Evolutionary conservation across 2,797 vertebrate species (phyloP).

Genomic region (Hydrocynus forskahlii): DNA sequence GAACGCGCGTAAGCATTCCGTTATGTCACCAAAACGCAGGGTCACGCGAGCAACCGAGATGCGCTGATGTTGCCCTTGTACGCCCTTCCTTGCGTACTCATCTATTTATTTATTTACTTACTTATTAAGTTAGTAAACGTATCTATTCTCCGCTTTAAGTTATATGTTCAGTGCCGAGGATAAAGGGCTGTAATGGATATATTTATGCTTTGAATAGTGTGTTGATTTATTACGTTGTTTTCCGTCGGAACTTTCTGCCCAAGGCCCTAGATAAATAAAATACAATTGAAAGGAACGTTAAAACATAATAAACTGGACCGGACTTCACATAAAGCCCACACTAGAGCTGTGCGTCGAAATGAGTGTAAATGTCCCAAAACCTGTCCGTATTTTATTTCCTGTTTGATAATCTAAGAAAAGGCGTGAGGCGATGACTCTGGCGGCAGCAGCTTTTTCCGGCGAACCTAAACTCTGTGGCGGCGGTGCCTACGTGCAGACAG

Average conservation of each 20-base stretch:
- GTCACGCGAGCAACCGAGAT: neutral
- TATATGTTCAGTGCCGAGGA: too few species aligned
- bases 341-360: too few species aligned
- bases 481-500: constrained; percentile 54
- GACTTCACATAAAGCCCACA: too few species aligned
- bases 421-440: constrained; percentile 21
- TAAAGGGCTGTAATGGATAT: too few species aligned
- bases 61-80: neutral
- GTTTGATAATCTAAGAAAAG: neutral
- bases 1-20: neutral
- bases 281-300: too few species aligned
- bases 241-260: too few species aligned
- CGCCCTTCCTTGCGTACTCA: neutral
- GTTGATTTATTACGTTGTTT: too few species aligned
- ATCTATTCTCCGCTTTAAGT: too few species aligned
- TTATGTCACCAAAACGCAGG: neutral
- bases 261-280: too few species aligned
- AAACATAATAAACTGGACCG: too few species aligned
- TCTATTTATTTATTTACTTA: neutral
- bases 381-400: neutral
- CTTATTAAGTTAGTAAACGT: too few species aligned
- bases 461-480: constrained; percentile 38
- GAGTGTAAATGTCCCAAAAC: neutral
- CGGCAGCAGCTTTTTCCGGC: neutral
- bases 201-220: too few species aligned